Conservation (phyloP, 2,888 invertebrate genomes). For the Dione juno region DNA sequence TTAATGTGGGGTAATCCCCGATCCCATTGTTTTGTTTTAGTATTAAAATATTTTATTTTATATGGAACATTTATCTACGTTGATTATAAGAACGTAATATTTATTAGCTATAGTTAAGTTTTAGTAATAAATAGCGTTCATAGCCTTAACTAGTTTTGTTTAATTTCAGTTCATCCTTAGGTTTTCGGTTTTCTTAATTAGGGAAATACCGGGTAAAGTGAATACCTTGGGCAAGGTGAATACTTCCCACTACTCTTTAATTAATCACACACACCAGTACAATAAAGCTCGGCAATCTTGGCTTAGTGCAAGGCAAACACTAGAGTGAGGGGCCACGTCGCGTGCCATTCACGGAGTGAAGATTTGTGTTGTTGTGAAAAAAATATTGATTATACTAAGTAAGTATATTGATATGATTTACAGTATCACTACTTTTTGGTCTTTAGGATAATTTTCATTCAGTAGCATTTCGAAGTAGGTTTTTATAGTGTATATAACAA, state of each 20-base stretch:
- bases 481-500: conserved; percentile 33
- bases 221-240: conserved; percentile 40
- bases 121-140: too few relatives aligned
- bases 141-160: too few relatives aligned
- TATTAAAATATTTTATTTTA: too few relatives aligned
- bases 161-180: too few relatives aligned
- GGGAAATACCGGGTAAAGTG: conserved; percentile 39
- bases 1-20: too few relatives aligned
- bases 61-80: too few relatives aligned
- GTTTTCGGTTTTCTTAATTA: too few relatives aligned
- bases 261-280: conserved; percentile 31
- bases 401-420: conserved; percentile 32
- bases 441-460: conserved; percentile 33
- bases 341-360: conserved; percentile 31
- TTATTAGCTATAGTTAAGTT: too few relatives aligned
- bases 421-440: conserved; percentile 32
- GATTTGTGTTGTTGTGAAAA: conserved; percentile 40
- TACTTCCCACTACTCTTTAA: conserved; percentile 37
- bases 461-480: conserved; percentile 32
- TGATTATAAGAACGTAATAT: too few relatives aligned
- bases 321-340: conserved; percentile 35
- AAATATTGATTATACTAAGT: conserved; percentile 41
- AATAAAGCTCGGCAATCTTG: conserved; percentile 39
- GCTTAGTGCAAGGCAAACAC: conserved; percentile 39
- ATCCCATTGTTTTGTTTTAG: too few relatives aligned